Evolutionary conservation across 1,140 invertebrate species (phyloP).

Genomic region (Lasioglossum baleicum): DNA sequence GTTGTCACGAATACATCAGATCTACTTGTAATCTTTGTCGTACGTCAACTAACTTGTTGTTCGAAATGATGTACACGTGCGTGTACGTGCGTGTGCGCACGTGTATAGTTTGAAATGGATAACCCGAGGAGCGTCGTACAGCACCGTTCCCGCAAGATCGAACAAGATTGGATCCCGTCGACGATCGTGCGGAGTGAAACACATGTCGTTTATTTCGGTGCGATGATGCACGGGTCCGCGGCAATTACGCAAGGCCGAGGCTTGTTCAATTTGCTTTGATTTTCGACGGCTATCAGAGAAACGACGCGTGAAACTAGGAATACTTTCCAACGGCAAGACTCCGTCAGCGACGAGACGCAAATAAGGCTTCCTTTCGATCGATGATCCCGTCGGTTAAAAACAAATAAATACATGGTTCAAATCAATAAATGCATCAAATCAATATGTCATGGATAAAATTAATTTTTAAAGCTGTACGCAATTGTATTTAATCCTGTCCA

Average conservation of each 20-base stretch:
- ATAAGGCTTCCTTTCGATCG: not conserved
- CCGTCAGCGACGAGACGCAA: not conserved
- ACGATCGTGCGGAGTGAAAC: not conserved
- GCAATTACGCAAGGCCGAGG: slow-evolving; percentile 48
- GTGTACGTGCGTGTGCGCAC: too few species aligned
- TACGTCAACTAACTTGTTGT: too few species aligned
- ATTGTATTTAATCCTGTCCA: too few species aligned
- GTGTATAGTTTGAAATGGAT: too few species aligned
- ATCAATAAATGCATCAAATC: too few species aligned
- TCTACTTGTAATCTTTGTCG: too few species aligned
- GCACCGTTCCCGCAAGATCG: not conserved
- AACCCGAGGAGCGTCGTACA: not conserved
- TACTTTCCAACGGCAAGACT: slow-evolving; percentile 9
- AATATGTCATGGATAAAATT: too few species aligned
- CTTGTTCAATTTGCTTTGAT: slow-evolving; percentile 48
- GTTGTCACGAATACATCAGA: too few species aligned
- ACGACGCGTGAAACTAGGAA: slow-evolving; percentile 42
- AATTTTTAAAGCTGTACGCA: too few species aligned
- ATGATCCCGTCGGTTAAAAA: slow-evolving; percentile 33
- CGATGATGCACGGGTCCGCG: slow-evolving; percentile 33
- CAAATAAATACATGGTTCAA: too few species aligned
- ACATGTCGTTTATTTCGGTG: slow-evolving; percentile 27
- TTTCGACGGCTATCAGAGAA: slow-evolving; percentile 31
- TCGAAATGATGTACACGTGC: too few species aligned
- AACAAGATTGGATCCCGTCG: not conserved